phyloP scores from a whole-genome alignment of 2,888 invertebrate species.

The Netelia inedita region DNA sequence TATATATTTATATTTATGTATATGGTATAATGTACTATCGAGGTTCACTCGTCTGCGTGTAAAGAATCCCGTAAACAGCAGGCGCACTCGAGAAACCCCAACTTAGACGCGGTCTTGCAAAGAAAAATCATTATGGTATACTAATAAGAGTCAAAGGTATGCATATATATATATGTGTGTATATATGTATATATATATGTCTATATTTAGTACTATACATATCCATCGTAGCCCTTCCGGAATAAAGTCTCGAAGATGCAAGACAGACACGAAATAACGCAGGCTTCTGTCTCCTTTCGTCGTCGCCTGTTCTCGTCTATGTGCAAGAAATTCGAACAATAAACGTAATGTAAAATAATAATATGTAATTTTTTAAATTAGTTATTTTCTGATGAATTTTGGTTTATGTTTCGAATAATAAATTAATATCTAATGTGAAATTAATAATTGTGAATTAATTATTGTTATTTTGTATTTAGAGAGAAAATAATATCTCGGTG shows the following conservation, averaged over 20 bases:
- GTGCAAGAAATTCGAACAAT: background rate
- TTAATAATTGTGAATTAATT: no score
- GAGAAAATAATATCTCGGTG: no score
- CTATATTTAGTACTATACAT: slow-evolving; percentile 1
- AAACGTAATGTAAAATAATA: background rate
- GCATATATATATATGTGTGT: background rate
- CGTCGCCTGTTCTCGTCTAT: background rate
- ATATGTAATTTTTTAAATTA: background rate
- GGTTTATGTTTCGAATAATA: no score
- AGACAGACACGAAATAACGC: slow-evolving; percentile 29
- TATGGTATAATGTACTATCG: background rate
- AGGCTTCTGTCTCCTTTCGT: slow-evolving; percentile 21
- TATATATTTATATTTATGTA: no score
- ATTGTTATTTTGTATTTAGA: no score
- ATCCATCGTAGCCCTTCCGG: slow-evolving; percentile 18
- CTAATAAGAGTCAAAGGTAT: slow-evolving; percentile 28
- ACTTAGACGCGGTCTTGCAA: slow-evolving; percentile 46
- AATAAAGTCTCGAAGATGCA: slow-evolving; percentile 43
- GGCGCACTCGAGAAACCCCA: slow-evolving; percentile 56
- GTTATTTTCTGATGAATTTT: no score
- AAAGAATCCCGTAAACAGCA: slow-evolving; percentile 69
- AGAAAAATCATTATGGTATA: slow-evolving; percentile 51
- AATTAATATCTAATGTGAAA: no score
- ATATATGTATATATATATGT: background rate
- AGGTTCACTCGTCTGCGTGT: slow-evolving; percentile 31